Percentiles rank a stretch among this genome's conserved stretches.
These are phyloP conservation scores for Campylomormyrus tamandua DNA, from an alignment of 2,113 vertebrate genomes.

Conservation along the genomic window DNA sequence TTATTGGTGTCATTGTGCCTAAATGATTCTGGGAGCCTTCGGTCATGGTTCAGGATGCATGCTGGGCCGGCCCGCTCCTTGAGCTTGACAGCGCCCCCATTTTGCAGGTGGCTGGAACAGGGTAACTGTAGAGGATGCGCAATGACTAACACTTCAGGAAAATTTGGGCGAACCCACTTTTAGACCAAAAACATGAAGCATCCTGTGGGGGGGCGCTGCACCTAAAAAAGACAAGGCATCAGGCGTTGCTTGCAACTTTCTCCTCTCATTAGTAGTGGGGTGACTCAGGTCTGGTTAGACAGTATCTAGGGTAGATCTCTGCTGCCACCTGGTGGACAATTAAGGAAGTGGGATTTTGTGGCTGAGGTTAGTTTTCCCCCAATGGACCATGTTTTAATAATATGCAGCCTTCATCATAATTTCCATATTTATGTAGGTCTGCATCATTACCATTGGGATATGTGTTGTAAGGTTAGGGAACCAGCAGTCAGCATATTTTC, in stretches of 20 bases:
- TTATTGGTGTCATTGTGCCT: not conserved
- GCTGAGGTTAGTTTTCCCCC: not conserved
- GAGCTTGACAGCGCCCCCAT: not conserved
- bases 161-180: not conserved
- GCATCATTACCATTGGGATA: not conserved
- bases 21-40: not conserved
- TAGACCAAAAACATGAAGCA: not conserved
- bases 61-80: not conserved
- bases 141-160: not conserved
- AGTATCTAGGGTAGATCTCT: constrained; percentile 7
- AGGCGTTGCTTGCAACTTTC: not conserved
- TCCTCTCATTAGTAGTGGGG: not conserved
- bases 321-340: constrained; percentile 24
- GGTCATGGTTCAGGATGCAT: not conserved
- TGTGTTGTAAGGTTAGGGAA: not conserved
- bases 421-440: not conserved
- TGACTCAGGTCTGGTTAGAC: not conserved
- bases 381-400: not conserved
- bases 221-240: not conserved
- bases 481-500: not conserved
- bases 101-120: not conserved
- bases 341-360: not conserved
- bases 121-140: not conserved
- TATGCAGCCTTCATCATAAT: not conserved
- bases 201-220: not conserved